Base-by-base conservation (phyloP, 2,888 invertebrate species). In the Julus scandinavius region DNA sequence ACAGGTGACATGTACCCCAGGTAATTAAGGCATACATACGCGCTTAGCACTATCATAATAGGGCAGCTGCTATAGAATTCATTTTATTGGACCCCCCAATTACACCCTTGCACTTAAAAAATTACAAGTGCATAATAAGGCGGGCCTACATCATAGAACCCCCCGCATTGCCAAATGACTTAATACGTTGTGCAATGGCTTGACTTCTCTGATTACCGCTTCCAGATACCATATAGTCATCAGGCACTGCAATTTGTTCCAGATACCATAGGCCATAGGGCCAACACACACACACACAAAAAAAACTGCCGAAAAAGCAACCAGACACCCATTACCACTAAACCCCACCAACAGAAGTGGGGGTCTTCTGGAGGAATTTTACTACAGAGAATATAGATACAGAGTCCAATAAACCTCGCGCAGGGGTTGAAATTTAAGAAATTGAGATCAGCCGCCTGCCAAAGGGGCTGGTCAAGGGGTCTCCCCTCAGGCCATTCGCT, bases 391-490 rank as follows among this genome's bases (percentile, higher is more conserved):
- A 80, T n/a, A n/a, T 13, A 80, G 9, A 38, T 29, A 15, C 20
- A 72, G 80, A 80, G 80, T 38, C 80, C 80, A 80, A 80, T 80
- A 80, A 80, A 80, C 38, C 15, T 4, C 9, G 80, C 13, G 2
- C 80, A 80, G 9, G 80, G 80, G 15, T 38, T 38, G 80, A 80
- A 80, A 80, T 80, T 38, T 13, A 38, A 80, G 80, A 80, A 80
- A 80, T 80, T 80, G 80, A 38, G 80, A n/a, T 20, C 20, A 63
- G 63, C 63, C 63, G 63, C 63, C 63, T 63, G 54, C 54, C 54
- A 63, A 80, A 40, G 80, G 80, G 80, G 80, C 38, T 29, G 72
- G 29, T 72, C 54, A 29, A 29, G 72, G 29, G 38, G 72, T 72
- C 63, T 63, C 63, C 63, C 63, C 3, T n/a, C 20, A 45, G 63